phyloP scores from a whole-genome alignment of 2,113 vertebrate species.

The Lichenostomus cassidix region DNA sequence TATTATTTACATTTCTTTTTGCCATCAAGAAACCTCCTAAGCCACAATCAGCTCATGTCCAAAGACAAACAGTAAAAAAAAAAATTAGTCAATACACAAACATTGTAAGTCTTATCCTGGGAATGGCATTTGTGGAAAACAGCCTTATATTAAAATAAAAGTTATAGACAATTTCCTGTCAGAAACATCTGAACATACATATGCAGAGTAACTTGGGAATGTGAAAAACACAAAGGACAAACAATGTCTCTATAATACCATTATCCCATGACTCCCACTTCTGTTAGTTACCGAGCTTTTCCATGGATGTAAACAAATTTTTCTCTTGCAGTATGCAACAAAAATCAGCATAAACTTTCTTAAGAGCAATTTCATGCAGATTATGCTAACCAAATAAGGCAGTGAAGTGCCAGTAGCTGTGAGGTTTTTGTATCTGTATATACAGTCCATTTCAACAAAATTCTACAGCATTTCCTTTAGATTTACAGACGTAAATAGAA shows the following conservation, averaged over 20 bases:
- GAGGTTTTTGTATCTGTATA: conserved; percentile 68
- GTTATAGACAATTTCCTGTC: conserved; percentile 41
- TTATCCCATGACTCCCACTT: conserved; percentile 55
- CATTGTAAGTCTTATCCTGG: conserved; percentile 10
- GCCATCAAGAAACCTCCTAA: conserved; percentile 71
- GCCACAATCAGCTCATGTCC: conserved; percentile 67
- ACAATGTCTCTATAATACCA: neutral
- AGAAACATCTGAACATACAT: conserved; percentile 44
- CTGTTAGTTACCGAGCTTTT: conserved; percentile 15
- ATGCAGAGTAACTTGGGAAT: conserved; percentile 31
- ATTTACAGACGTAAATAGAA: conserved; percentile 77
- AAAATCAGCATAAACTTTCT: conserved; percentile 60
- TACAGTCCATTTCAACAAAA: conserved; percentile 77
- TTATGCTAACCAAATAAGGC: conserved; percentile 71
- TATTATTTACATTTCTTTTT: conserved; percentile 75
- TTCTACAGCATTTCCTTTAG: conserved; percentile 75
- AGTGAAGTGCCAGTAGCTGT: conserved; percentile 70
- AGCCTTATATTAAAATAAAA: conserved; percentile 49
- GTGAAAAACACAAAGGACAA: conserved; percentile 38
- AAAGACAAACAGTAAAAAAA: conserved; percentile 31
- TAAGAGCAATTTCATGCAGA: conserved; percentile 72
- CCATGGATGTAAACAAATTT: conserved; percentile 56
- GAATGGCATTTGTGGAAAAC: conserved; percentile 65
- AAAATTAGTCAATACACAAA: conserved; percentile 57
- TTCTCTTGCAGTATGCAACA: conserved; percentile 67